Evolutionary conservation across 2,888 invertebrate species (phyloP).

Genomic region (Euplagia quadripunctaria): DNA sequence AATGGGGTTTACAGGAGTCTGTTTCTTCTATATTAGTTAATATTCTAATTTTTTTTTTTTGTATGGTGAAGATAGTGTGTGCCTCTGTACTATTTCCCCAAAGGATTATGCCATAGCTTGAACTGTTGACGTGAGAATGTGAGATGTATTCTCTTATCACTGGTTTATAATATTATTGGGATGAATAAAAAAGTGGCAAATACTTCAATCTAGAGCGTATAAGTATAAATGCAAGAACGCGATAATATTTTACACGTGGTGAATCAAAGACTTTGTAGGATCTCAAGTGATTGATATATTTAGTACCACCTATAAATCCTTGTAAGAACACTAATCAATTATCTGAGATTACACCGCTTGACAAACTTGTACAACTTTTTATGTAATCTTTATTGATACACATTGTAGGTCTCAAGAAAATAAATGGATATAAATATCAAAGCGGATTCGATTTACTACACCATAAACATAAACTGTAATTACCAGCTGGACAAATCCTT

Average conservation of each 20-base stretch:
- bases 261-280: background rate
- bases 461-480: background rate
- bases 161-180: too few species aligned
- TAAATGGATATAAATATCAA: background rate
- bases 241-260: background rate
- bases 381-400: background rate
- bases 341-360: conserved; percentile 21
- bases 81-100: too few species aligned
- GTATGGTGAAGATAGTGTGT: too few species aligned
- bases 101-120: too few species aligned
- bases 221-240: background rate
- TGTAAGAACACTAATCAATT: conserved; percentile 30
- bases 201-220: background rate
- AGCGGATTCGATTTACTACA: background rate
- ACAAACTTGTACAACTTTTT: background rate
- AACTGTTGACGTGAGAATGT: too few species aligned
- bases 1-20: too few species aligned
- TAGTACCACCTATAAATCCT: conserved; percentile 7
- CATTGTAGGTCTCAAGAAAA: background rate
- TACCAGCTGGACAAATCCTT: background rate
- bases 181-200: background rate
- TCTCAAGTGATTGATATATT: conserved; percentile 6
- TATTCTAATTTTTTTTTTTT: too few species aligned
- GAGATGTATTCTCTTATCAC: too few species aligned
- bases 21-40: too few species aligned